These are phyloP conservation scores for Sphaerophoria taeniata DNA, from an alignment of 2,888 invertebrate species.

Conservation along the genomic window DNA sequence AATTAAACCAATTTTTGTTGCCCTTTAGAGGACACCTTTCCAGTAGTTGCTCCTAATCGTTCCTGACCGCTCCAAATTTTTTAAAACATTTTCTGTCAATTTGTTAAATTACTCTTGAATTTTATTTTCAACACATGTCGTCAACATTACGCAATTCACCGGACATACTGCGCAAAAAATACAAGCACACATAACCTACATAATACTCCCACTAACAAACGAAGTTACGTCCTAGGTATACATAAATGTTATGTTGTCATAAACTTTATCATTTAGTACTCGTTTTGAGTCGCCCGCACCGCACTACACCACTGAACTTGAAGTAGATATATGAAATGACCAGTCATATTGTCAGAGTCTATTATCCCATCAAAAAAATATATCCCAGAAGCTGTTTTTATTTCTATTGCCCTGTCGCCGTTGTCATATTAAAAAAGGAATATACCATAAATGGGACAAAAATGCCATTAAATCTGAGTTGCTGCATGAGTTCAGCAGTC, in stretches of 20 bases:
- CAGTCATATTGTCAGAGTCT: slow-evolving; percentile 33
- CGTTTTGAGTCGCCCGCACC: no score
- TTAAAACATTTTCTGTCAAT: neutral
- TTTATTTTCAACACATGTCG: slow-evolving; percentile 8
- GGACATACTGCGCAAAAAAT: neutral
- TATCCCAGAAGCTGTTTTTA: slow-evolving; percentile 29
- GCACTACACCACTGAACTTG: neutral
- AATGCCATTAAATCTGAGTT: slow-evolving; percentile 39
- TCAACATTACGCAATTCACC: neutral
- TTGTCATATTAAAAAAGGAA: slow-evolving; percentile 19
- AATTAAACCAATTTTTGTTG: no score
- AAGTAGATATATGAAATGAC: slow-evolving; percentile 5
- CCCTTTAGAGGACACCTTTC: no score
- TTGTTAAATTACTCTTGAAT: neutral
- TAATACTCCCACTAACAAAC: neutral
- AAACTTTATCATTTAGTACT: slow-evolving; percentile 12
- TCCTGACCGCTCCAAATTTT: neutral
- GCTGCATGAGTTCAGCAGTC: slow-evolving; percentile 29
- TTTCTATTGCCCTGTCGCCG: slow-evolving; percentile 35
- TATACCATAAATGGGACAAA: slow-evolving; percentile 4
- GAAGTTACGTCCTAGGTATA: neutral
- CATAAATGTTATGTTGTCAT: neutral
- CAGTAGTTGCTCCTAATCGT: no score
- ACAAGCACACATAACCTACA: neutral
- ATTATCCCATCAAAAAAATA: slow-evolving; percentile 32